Evolutionary conservation across 2,888 invertebrate species (phyloP).

Genomic region (Vannuccia rotundouncinata): DNA sequence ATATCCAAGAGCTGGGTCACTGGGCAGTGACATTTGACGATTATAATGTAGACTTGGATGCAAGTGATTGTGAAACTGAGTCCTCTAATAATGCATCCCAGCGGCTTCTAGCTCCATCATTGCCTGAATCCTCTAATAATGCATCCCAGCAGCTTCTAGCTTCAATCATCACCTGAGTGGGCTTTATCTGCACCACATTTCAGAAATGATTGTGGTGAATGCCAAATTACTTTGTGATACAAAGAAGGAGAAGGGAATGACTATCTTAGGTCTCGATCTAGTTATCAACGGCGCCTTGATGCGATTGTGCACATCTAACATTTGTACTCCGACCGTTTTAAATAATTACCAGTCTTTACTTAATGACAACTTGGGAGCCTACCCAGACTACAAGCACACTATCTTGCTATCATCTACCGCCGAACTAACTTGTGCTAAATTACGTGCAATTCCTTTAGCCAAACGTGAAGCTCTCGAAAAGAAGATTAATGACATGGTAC

Average conservation of each 20-base stretch:
- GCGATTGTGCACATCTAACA: background rate
- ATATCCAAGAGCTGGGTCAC: too few relatives aligned
- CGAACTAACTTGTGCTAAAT: background rate
- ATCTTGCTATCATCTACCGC: background rate
- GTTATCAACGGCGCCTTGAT: background rate
- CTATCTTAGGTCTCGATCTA: background rate
- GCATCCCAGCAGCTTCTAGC: background rate
- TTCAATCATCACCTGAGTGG: background rate
- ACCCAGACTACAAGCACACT: background rate
- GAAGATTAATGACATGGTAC: conserved; percentile 21
- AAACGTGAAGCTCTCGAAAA: background rate
- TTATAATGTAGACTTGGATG: background rate
- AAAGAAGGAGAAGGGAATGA: too few relatives aligned
- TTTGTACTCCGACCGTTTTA: background rate
- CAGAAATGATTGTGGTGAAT: too few relatives aligned
- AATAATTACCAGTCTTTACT: background rate
- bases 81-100: background rate
- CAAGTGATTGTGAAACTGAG: background rate
- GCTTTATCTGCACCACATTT: background rate
- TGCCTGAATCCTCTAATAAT: background rate
- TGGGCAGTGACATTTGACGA: background rate
- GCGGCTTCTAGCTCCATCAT: background rate
- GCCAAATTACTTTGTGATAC: too few relatives aligned
- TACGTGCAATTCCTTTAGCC: conserved; percentile 18
- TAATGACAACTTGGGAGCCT: background rate